Conservation (phyloP, 2,797 vertebrate genomes). For the Cirrhinus mrigala region DNA sequence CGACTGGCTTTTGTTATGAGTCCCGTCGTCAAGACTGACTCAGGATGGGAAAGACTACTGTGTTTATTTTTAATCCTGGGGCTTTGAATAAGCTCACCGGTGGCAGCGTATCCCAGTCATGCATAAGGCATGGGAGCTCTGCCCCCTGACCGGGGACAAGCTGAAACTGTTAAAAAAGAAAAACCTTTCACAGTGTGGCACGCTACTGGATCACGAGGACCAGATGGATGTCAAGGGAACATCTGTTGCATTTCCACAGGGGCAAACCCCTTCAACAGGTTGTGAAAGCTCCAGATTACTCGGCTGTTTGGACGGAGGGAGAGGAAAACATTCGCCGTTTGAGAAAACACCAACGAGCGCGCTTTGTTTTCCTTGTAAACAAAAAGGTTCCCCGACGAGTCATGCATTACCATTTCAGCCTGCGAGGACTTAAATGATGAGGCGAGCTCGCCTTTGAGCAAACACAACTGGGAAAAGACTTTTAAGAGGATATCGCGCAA, state of each 20-base stretch:
- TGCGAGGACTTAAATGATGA: constrained; percentile 53
- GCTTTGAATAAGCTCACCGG: constrained; percentile 46
- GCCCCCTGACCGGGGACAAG: constrained; percentile 62
- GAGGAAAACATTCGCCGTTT: constrained; percentile 68
- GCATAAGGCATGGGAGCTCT: constrained; percentile 30
- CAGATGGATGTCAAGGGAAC: constrained; percentile 80
- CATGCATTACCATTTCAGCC: constrained; percentile 74
- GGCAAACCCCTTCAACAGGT: constrained; percentile 64
- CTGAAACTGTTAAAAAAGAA: constrained; percentile 47
- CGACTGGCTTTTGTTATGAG: constrained; percentile 57
- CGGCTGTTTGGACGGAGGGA: constrained; percentile 61
- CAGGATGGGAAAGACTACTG: constrained; percentile 41
- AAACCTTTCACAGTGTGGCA: constrained; percentile 58
- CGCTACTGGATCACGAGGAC: constrained; percentile 69
- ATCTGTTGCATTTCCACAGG: constrained; percentile 79
- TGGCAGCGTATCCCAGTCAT: constrained; percentile 48
- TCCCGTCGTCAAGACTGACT: constrained; percentile 56
- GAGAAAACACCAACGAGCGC: constrained; percentile 70
- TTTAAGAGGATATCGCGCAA: constrained; percentile 55
- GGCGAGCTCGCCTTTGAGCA: constrained; percentile 59
- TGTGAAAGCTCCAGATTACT: constrained; percentile 59
- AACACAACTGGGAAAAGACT: constrained; percentile 61
- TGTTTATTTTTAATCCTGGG: constrained; percentile 64
- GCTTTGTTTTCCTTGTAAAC: constrained; percentile 80
- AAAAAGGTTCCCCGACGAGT: constrained; percentile 71